These are phyloP conservation scores for Larimichthys polyactis DNA, from an alignment of 2,113 vertebrate species.

Conservation along the genomic window DNA sequence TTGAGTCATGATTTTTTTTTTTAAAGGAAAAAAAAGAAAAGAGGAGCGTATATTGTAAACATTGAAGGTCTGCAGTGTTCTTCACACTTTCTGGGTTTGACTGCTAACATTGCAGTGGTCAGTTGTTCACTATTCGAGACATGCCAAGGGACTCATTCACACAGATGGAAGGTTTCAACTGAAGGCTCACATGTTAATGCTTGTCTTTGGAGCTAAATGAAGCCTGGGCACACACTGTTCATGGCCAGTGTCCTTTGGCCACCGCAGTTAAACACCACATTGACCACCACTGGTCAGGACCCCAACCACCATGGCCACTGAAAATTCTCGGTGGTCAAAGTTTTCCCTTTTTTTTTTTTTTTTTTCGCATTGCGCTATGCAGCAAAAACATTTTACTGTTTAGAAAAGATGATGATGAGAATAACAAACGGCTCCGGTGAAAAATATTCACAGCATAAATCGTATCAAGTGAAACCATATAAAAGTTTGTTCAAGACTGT, in stretches of 20 bases:
- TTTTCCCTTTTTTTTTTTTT: constrained; percentile 28
- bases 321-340: constrained; percentile 65
- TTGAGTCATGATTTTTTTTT: constrained; percentile 14
- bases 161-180: constrained; percentile 39
- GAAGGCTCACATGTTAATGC: constrained; percentile 41
- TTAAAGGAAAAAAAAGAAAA: not conserved
- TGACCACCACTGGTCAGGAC: constrained; percentile 70
- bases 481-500: constrained; percentile 34
- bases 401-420: constrained; percentile 60
- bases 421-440: constrained; percentile 42
- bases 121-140: constrained; percentile 25
- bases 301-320: constrained; percentile 61
- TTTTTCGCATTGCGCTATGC: constrained; percentile 35
- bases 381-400: constrained; percentile 63
- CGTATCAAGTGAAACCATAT: constrained; percentile 15
- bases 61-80: not conserved
- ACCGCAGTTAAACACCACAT: constrained; percentile 65
- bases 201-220: constrained; percentile 44
- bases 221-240: constrained; percentile 55
- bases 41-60: not conserved
- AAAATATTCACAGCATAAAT: constrained; percentile 22
- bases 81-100: not conserved
- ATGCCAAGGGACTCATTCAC: constrained; percentile 35
- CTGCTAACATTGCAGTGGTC: constrained; percentile 19
- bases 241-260: constrained; percentile 63